phyloP scores from a whole-genome alignment of 2,888 invertebrate genomes.

The Eulithis testata region DNA sequence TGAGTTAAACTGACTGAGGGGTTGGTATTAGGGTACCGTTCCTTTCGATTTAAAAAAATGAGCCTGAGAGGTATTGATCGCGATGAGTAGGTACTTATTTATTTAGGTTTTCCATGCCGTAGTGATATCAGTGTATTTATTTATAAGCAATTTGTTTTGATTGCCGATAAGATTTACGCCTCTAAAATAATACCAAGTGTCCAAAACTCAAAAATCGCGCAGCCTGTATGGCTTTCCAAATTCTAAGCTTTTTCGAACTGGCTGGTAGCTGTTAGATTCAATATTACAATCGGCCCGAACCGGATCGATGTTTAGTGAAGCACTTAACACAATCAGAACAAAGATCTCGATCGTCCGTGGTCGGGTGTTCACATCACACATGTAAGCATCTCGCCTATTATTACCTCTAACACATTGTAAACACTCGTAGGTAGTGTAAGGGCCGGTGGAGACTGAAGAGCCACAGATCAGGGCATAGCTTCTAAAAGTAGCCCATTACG shows the following conservation, averaged over 20 bases:
- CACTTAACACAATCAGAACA: slow-evolving; percentile 51
- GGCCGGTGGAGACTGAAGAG: background rate
- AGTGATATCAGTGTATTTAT: too few species aligned
- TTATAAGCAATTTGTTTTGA: too few species aligned
- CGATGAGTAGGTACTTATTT: background rate
- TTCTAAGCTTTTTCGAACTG: slow-evolving; percentile 4
- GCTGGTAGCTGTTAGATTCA: background rate
- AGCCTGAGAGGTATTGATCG: slow-evolving; percentile 19
- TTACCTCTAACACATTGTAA: slow-evolving; percentile 70
- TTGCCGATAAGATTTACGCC: too few species aligned
- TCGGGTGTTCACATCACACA: slow-evolving; percentile 54
- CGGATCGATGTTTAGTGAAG: slow-evolving; percentile 39
- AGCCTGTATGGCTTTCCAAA: background rate
- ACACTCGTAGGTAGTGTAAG: slow-evolving; percentile 48
- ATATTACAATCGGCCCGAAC: slow-evolving; percentile 23
- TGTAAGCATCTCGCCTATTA: slow-evolving; percentile 62
- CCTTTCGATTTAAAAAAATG: slow-evolving; percentile 19
- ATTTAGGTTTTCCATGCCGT: too few species aligned
- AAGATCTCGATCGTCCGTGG: slow-evolving; percentile 51
- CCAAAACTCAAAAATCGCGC: background rate
- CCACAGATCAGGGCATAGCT: slow-evolving; percentile 4
- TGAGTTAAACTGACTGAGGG: slow-evolving; percentile 41
- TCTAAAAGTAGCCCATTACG: slow-evolving; percentile 50
- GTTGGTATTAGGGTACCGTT: slow-evolving; percentile 3
- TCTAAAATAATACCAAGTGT: background rate